Evolutionary conservation across 1,140 invertebrate genomes (phyloP), one percentile per base, ranked within the genome.

Genomic region (Drosophila carrolli): DNA sequence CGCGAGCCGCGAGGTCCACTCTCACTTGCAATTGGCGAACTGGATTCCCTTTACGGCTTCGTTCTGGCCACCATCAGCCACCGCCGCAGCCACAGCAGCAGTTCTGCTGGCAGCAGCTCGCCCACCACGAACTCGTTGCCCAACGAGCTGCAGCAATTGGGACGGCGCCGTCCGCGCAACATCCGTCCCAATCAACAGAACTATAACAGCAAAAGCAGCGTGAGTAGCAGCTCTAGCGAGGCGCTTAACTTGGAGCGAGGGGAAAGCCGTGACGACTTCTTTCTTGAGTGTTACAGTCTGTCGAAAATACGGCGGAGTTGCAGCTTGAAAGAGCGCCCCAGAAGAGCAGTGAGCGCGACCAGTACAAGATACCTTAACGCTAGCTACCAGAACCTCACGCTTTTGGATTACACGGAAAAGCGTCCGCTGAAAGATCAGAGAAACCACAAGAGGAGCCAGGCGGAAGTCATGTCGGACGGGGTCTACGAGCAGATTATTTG

Each of bases 301-400:
- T 57, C 76, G 14, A 70, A 68, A 32, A 78, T 90, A 11, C 72
- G 78, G 10, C 35, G 56, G 10, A 57, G 68, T 40, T 51, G 19
- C 38, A 78, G 58, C 35, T 59, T 50, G 75, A 65, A n/a, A 1
- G 55, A 76, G 8, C 46, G 5, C 23, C 29, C 19, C 13, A 53
- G 14, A 44, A n/a, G 40, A 23, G 55, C 10, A n/a, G 37, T 44
- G 14, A 65, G 58, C 23, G 46, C 61, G 8, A 29, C 46, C n/a
- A 70, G 57, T 2, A 61, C 62, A 16, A 81, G 73, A 16, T 91
- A 91, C 41, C 60, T 92, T n/a, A 91, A 92, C 58, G 91, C 88
- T 8, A 92, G 91, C 54, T 92, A 91, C 59, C 89, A 90, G 19
- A 85, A 92, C 56, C 57, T 92, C 10, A 91, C 91, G 1, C 56